Conservation (phyloP, 2,888 invertebrate genomes). For the Ganaspis brasiliensis region DNA sequence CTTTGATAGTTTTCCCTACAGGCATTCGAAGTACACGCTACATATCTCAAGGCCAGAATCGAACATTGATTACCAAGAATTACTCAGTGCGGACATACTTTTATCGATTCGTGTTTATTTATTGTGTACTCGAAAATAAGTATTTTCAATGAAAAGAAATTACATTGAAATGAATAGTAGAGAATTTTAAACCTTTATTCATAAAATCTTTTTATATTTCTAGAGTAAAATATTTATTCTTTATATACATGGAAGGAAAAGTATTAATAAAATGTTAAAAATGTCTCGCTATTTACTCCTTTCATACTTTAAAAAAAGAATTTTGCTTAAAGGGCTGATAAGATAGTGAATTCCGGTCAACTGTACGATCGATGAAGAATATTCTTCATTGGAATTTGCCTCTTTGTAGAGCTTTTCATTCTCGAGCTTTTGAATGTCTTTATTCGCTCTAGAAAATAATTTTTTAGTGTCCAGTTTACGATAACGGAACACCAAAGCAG, state of each 20-base stretch:
- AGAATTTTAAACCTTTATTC: too few relatives aligned
- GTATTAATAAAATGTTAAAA: too few relatives aligned
- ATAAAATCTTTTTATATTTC: too few relatives aligned
- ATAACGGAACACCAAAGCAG: neutral
- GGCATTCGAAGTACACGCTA: neutral
- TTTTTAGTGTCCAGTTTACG: slow-evolving; percentile 13
- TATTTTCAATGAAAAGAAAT: neutral
- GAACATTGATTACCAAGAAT: slow-evolving; percentile 58
- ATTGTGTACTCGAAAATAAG: neutral
- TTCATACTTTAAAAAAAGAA: neutral
- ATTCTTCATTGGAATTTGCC: neutral
- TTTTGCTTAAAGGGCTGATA: neutral
- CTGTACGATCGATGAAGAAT: neutral
- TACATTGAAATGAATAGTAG: too few relatives aligned
- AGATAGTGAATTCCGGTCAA: slow-evolving; percentile 13
- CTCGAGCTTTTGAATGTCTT: neutral
- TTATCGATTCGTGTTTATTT: slow-evolving; percentile 1
- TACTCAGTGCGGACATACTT: slow-evolving; percentile 33
- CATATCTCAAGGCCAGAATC: slow-evolving; percentile 46
- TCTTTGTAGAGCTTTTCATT: neutral
- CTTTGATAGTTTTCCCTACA: neutral
- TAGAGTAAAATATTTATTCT: too few relatives aligned
- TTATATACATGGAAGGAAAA: too few relatives aligned
- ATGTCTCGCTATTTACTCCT: neutral
- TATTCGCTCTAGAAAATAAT: neutral